Conservation (phyloP, 2,888 invertebrate genomes). For the Nephrotoma flavescens region DNA sequence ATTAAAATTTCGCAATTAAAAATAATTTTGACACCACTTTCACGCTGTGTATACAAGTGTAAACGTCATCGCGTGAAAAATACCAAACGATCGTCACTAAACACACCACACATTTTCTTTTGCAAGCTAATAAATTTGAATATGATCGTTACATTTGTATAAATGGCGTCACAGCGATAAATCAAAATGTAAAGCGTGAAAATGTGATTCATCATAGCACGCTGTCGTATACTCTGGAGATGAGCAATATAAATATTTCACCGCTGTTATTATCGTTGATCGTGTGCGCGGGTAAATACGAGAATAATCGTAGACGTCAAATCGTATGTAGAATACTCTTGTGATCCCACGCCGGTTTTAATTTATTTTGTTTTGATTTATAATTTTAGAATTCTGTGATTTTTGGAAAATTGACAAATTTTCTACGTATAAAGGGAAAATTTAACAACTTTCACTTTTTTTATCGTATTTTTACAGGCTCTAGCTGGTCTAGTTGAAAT, state of each 20-base stretch:
- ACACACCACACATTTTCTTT: too few species aligned
- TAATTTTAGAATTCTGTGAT: not conserved
- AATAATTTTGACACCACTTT: not conserved
- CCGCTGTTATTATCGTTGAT: not conserved
- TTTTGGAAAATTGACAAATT: not conserved
- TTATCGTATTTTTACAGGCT: slow-evolving; percentile 25
- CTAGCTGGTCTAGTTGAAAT: slow-evolving; percentile 61
- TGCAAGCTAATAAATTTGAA: not conserved
- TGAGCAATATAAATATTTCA: not conserved
- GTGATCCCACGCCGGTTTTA: not conserved
- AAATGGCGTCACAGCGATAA: not conserved
- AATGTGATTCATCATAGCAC: not conserved
- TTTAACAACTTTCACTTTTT: not conserved
- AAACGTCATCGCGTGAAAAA: not conserved
- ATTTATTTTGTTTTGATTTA: not conserved
- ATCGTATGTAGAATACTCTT: not conserved
- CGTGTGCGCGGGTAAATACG: not conserved
- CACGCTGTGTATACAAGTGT: not conserved
- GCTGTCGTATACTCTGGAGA: not conserved
- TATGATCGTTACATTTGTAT: not conserved
- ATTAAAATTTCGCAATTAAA: not conserved
- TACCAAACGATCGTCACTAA: not conserved
- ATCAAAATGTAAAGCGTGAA: not conserved
- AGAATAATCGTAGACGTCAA: not conserved
- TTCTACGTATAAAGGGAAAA: not conserved